Base-by-base conservation (phyloP, 2,113 vertebrate species). In the Lagenorhynchus albirostris region DNA sequence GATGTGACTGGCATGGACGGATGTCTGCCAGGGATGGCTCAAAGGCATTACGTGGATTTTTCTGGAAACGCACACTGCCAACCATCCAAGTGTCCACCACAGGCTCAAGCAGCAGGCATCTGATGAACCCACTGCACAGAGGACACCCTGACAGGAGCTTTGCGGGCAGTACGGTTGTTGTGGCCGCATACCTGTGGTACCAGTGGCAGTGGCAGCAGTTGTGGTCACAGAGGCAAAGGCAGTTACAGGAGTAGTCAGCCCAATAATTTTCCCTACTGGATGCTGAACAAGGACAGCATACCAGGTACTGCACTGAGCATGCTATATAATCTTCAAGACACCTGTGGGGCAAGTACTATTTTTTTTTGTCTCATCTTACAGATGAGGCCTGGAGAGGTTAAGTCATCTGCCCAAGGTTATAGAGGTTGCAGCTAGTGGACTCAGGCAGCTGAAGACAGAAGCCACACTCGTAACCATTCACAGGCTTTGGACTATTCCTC, bases 131-230 rank as follows among this genome's bases (percentile, higher is more conserved):
- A 41, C 23, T 3, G 26, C 8, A 10, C 23, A 33, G 89, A 76
- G 65, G 77, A 65, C 9, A 47, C 4, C 31, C 25, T 36, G 17
- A 26, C 0, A 5, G 9, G 38, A 70, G 58, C 50, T 58, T n/a
- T 33, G 41, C 17, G 3, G 50, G 21, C 1, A 67, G 62, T 0
- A 26, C 50, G 14, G 84, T 11, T 36, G 4, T 20, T 8, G 38
- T 10, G 62, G 71, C 5, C 44, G 38, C 3, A 13, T 8, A 29
- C 23, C 14, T 58, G 21, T 29, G 8, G 62, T 14, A 25, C 23
- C 10, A 47, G 63, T 2, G 33, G 33, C 9, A 25, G 70, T 0
- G 2, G 23, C 1, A 0, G 33, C 33, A 23, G 9, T 1, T 31
- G 26, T 1, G n/a, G 6, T 58, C 58, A 77, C 4, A 5, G 38